Percentiles rank a stretch among this genome's conserved stretches.
Evolutionary conservation across 2,888 invertebrate species (phyloP).

Genomic region (Drosophila flavopinicola): DNA sequence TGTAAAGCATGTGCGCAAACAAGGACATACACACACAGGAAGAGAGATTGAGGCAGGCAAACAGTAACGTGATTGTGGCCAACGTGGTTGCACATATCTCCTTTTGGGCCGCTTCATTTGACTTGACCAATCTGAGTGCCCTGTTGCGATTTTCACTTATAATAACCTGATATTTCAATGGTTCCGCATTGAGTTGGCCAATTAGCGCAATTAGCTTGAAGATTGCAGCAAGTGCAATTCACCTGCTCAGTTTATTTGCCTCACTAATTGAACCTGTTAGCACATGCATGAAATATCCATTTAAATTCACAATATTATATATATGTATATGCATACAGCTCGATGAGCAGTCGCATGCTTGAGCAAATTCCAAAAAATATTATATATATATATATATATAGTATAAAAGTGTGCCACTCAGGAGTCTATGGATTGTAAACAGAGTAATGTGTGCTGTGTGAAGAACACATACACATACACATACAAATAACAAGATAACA

Average conservation of each 20-base stretch:
- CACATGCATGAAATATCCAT: constrained; percentile 28
- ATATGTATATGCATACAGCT: constrained; percentile 22
- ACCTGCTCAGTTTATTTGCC: constrained; percentile 5
- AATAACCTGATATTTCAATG: constrained; percentile 63
- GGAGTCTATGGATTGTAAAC: constrained; percentile 26
- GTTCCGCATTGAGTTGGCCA: constrained; percentile 23
- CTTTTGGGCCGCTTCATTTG: constrained; percentile 54
- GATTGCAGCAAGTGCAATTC: constrained; percentile 28
- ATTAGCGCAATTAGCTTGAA: constrained; percentile 20
- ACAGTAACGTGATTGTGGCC: constrained; percentile 66
- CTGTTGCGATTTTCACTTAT: constrained; percentile 45
- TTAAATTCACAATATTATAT: constrained; percentile 28
- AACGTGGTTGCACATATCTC: constrained; percentile 35
- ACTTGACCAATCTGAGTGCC: constrained; percentile 68
- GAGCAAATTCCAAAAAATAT: constrained; percentile 36
- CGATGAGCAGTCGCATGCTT: constrained; percentile 53
- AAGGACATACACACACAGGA: constrained; percentile 25
- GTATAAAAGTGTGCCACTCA: neutral
- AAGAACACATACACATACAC: too few species aligned
- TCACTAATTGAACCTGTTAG: constrained; percentile 43
- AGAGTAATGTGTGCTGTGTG: constrained; percentile 18
- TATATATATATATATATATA: constrained; percentile 11
- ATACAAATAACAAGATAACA: too few species aligned
- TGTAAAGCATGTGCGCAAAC: constrained; percentile 54
- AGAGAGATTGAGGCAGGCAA: constrained; percentile 1